Evolutionary conservation across 2,888 invertebrate species (phyloP), one percentile per base, ranked within the genome.

Genomic region (Crepidodera aurea): DNA sequence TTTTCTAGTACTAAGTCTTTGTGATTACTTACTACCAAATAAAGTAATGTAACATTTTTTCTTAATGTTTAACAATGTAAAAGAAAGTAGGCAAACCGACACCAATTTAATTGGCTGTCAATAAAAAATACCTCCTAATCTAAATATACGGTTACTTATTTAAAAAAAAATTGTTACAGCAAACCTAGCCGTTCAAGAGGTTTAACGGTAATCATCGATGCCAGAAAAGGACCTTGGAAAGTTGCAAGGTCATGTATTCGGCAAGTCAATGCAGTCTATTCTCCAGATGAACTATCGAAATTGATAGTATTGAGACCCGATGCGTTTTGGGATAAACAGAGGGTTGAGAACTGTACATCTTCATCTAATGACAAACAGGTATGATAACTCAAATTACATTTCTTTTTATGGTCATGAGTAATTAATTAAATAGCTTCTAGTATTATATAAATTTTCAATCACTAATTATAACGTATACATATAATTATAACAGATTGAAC

Each of bases 301-400:
- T 76, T 84, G 55, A 84, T 90, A 72, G 88, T 92, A 61, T 82
- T 93, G 65, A 84, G 89, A 71, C 87, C 90, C 18, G 91, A 91
- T 74, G 88, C 88, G 46, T 90, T 90, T 81, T 88, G 90, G 86
- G 90, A 91, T 74, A 90, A 90, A 75, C 88, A 90, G 74, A 78
- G 84, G 22, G 87, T 91, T 44, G 89, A 90, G 76, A 87, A 87
- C 70, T 90, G 89, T 77, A 85, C 89, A 51, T 86, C 85, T 70
- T 82, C 85, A 1, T 84, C 85, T 66, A 84, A 84, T 68, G 85
- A 87, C 69, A 84, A 84, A 73, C 86, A 88, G 84, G 86, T 86
- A 77, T n/a, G n/a, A n/a, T n/a, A n/a, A n/a, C n/a, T n/a, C n/a
- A n/a, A n/a, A n/a, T 25, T n/a, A 50, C 18, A 8, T 25, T 27